These are phyloP conservation scores for Lordiphosa mommai DNA, from an alignment of 1,140 invertebrate species.

Conservation along the genomic window DNA sequence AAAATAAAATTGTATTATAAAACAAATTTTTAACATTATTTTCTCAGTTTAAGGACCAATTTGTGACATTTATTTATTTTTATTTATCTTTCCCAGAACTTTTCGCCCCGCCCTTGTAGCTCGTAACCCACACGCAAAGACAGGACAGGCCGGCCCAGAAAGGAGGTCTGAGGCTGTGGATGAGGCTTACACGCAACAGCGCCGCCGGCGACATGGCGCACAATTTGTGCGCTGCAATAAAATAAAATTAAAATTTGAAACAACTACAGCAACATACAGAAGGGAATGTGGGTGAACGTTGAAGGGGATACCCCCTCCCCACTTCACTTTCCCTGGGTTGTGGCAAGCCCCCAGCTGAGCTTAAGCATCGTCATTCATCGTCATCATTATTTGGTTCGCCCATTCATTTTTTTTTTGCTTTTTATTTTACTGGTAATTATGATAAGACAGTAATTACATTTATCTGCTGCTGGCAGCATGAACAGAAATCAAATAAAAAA, in stretches of 20 bases:
- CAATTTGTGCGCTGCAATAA: conserved; percentile 71
- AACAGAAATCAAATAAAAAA: conserved; percentile 11
- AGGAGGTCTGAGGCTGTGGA: conserved; percentile 4
- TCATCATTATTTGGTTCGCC: conserved; percentile 28
- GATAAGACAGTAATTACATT: conserved; percentile 75
- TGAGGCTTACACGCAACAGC: conserved; percentile 49
- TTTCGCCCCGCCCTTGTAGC: not conserved
- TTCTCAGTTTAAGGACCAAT: too few species aligned
- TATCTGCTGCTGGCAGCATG: conserved; percentile 64
- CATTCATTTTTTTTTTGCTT: conserved; percentile 5
- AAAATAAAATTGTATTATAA: too few species aligned
- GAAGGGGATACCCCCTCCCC: not conserved
- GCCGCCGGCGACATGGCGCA: conserved; percentile 57
- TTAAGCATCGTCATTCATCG: conserved; percentile 53
- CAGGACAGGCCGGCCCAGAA: conserved; percentile 10
- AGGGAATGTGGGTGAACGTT: not conserved
- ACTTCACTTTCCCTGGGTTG: not conserved
- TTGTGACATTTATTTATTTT: too few species aligned
- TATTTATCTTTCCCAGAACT: too few species aligned
- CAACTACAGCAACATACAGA: conserved; percentile 30
- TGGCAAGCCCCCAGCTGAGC: conserved; percentile 31
- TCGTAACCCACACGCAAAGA: conserved; percentile 3
- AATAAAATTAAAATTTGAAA: conserved; percentile 73
- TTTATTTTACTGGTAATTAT: conserved; percentile 60
- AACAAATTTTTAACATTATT: too few species aligned